Evolutionary conservation across 2,113 vertebrate genomes (phyloP), one percentile per base, ranked within the genome.

Genomic region (Malurus melanocephalus): DNA sequence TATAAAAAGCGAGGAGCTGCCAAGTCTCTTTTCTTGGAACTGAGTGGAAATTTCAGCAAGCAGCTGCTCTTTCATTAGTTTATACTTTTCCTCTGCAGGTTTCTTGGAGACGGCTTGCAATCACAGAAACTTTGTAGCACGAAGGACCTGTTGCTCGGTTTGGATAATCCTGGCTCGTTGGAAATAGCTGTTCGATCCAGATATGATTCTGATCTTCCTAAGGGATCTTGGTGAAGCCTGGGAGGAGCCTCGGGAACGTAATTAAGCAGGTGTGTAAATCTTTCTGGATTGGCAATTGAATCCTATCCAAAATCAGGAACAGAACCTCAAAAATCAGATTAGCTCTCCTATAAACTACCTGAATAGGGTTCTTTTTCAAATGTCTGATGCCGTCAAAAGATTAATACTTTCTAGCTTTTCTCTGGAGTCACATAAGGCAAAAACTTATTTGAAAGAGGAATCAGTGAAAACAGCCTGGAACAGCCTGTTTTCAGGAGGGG

Each of bases 1-100:
- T 94, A 93, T 90, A 92, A 88, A 84, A 93, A 86, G 62, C 83
- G 9, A 84, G 72, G 83, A 59, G 51, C 48, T 84, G 90, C 91
- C 94, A 91, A 91, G 87, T 35, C 32, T 77, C 57, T 30, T 42
- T 92, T 92, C 79, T 94, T 88, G 85, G 76, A 84, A 62, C 57
- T 43, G 77, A 90, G 69, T 76, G 86, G 86, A 68, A 92, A 82
- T 59, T 85, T 55, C 62, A 90, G 83, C 78, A 19, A 69, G 77
- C 92, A 93, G 83, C 80, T 93, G 83, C 74, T 76, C 62, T 56
- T 68, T 69, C 62, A 2, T 75, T 60, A 46, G 46, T 87, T 90
- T 65, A 30, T 51, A 57, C 26, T 86, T 85, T 73, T 45, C 40
- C 32, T 60, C 68, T 6, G 32, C 1, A 43, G 45, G 26, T 92